Evolutionary conservation across 2,888 invertebrate species (phyloP), one percentile per base, ranked within the genome.

Genomic region (Coleophora deauratella): DNA sequence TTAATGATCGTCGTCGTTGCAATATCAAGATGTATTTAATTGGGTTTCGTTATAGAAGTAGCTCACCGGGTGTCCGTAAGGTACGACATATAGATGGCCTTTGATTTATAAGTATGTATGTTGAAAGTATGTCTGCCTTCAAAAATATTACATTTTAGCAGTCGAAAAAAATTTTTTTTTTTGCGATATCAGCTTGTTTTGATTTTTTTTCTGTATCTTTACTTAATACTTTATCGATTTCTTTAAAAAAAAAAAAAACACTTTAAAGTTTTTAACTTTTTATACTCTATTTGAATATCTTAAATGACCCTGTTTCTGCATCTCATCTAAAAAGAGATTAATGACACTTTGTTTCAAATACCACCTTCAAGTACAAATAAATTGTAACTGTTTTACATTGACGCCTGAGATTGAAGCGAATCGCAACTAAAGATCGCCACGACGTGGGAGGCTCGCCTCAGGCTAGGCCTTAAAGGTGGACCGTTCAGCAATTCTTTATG

Each of bases 11-110:
- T 58, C 73, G 53, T 58, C 55, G 45, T 47, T 54, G 51, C 61
- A 62, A 68, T 72, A 84, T 85, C 85, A 66, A 79, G 85, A 85
- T 85, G 76, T 79, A 80, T 81, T 82, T 84, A 85, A 84, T 77
- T 77, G 77, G 77, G 57, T 69, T 74, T 74, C 70, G 73, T 71
- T 72, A 68, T 67, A 56, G 55, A 62, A 61, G 61, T 59, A 58
- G 47, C 47, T 61, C 59, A 58, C 72, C 79, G 77, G 74, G 76
- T 80, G 76, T 73, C 64, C 59, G 55, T 52, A 46, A 3, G 28
- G 35, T 66, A 70, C 69, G 65, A 66, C 73, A 73, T 77, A 74
- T 73, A 71, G 71, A 75, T 72, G 62, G 58, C 55, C 58, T 59
- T 69, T 75, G 74, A 76, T 77, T 77, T 78, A 79, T 75, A 59